Evolutionary conservation across 2,888 invertebrate species (phyloP), one percentile per base, ranked within the genome.

Genomic region (Perizoma flavofasciatum): DNA sequence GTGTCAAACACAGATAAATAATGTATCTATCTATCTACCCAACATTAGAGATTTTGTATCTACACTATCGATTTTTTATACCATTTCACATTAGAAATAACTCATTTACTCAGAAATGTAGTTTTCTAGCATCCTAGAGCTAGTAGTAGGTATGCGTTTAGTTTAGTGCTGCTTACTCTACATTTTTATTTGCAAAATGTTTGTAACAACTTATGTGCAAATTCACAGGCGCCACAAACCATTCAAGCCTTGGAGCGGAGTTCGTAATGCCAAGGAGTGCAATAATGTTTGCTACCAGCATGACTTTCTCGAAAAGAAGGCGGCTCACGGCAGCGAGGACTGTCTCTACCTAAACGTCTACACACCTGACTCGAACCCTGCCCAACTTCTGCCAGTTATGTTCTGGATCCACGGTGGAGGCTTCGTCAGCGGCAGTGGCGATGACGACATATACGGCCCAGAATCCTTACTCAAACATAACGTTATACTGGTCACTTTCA

Each of bases 271-370:
- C 2, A 77, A 67, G 4, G 59, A 77, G 41, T 81, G 80, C 33
- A 84, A 82, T 4, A 59, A 70, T 0, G 63, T 73, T 0, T 83
- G 84, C 41, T 75, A 72, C 43, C 87, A 87, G 61, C 73, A 9
- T 67, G 73, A 52, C 7, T 67, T 60, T 4, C 43, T 57, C 35
- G 6, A 37, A n/a, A 58, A 49, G 41, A 43, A 10, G 6, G 59
- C 59, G 0, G 49, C 70, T 4, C 55, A 59, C 0, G 85, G 85
- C 2, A 76, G 71, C 46, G 86, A 86, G 68, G 84, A 86, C 63
- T 85, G 84, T 50, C 68, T 86, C 4, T 84, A 79, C 59, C 72
- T 86, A 4, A 86, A 86, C 55, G 74, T 86, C 0, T 85, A 85
- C 54, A 71, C 83, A 0, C 81, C 82, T 5, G 65, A 72, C 10